These are phyloP conservation scores for Campoplex capitator DNA, from an alignment of 2,888 invertebrate genomes.

Conservation along the genomic window DNA sequence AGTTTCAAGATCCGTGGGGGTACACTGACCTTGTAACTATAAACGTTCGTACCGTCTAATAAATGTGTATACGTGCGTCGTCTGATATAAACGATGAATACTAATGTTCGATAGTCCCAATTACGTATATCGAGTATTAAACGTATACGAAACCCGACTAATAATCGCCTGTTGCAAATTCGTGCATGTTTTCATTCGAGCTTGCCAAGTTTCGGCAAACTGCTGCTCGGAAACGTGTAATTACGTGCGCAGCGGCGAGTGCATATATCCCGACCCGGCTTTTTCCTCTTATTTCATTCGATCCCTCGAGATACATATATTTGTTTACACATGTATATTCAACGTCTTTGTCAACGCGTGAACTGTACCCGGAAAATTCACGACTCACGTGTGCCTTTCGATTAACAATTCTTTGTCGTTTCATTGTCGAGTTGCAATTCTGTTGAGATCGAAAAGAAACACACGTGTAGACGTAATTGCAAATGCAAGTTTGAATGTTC, in stretches of 20 bases:
- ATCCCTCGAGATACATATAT: not conserved
- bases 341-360: not conserved
- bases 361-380: slow-evolving; percentile 18
- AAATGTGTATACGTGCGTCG: not conserved
- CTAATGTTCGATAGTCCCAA: not conserved
- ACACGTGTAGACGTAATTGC: not conserved
- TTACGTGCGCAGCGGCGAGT: slow-evolving; percentile 1
- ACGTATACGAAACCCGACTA: slow-evolving; percentile 25
- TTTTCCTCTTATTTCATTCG: not conserved
- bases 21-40: slow-evolving; percentile 31
- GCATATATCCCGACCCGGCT: not conserved
- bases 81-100: too few species aligned
- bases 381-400: not conserved
- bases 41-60: slow-evolving; percentile 8
- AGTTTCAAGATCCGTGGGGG: slow-evolving; percentile 17
- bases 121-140: slow-evolving; percentile 2
- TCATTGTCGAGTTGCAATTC: not conserved
- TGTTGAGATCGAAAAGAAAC: not conserved
- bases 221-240: slow-evolving; percentile 39
- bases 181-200: slow-evolving; percentile 28
- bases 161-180: slow-evolving; percentile 49
- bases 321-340: not conserved
- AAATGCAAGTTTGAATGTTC: not conserved
- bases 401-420: not conserved
- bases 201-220: slow-evolving; percentile 27